Evolutionary conservation across 2,888 invertebrate genomes (phyloP).

Genomic region (Pristionchus japonicus): DNA sequence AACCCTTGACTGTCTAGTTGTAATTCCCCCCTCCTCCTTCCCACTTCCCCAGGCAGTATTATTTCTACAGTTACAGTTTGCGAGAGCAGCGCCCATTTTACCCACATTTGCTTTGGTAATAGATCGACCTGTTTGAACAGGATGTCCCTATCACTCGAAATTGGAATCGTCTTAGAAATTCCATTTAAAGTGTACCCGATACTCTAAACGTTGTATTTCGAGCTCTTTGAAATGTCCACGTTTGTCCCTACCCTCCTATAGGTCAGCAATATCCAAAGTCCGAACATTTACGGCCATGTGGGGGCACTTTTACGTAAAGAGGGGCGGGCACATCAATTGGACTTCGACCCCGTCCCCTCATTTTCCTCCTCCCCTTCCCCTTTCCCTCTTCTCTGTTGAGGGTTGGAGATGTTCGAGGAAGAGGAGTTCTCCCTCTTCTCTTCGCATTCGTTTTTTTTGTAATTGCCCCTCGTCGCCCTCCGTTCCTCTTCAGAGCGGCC

Average conservation of each 20-base stretch:
- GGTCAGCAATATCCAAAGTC: neutral
- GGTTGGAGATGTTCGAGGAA: neutral
- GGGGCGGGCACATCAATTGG: neutral
- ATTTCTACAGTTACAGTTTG: no score
- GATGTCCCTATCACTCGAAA: neutral
- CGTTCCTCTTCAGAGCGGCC: neutral
- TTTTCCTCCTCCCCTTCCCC: neutral
- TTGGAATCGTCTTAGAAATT: neutral
- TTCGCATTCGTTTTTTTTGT: neutral
- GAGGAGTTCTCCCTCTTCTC: neutral
- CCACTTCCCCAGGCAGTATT: no score
- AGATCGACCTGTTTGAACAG: neutral
- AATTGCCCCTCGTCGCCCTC: neutral
- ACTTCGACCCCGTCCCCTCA: neutral
- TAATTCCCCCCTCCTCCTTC: neutral
- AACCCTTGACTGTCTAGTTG: neutral
- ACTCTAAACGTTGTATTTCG: neutral
- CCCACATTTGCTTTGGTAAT: neutral
- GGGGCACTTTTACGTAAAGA: neutral
- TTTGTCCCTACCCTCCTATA: neutral
- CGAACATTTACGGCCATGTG: neutral
- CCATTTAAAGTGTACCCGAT: neutral
- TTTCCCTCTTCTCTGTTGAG: neutral
- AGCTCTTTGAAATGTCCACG: neutral
- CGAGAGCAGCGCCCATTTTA: neutral